Evolutionary conservation across 2,888 invertebrate species (phyloP).

Genomic region (Acheta domesticus): DNA sequence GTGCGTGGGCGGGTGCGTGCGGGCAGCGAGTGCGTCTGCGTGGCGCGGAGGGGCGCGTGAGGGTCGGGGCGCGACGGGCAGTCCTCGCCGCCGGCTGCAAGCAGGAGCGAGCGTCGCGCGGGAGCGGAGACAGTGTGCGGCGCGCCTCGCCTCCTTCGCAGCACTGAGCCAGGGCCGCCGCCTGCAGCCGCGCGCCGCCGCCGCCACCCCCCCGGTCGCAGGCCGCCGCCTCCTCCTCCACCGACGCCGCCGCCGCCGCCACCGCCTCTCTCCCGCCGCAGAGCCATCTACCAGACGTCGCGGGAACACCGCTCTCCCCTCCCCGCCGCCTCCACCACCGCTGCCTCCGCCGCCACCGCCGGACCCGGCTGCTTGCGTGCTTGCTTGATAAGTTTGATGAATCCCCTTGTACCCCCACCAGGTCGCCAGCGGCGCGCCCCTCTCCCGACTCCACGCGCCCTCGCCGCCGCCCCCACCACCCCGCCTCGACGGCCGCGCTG

Average conservation of each 20-base stretch:
- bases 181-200: not conserved
- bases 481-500: not conserved
- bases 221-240: not conserved
- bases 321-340: slow-evolving; percentile 31
- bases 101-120: not conserved
- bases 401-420: slow-evolving; percentile 37
- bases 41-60: not conserved
- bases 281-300: slow-evolving; percentile 21
- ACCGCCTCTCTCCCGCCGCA: not conserved
- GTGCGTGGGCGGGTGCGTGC: too few relatives aligned
- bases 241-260: not conserved
- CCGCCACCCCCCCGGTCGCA: not conserved
- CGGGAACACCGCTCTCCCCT: slow-evolving; percentile 22
- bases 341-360: slow-evolving; percentile 30
- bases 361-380: slow-evolving; percentile 37
- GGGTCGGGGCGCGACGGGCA: not conserved
- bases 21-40: too few relatives aligned
- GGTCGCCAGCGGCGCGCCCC: slow-evolving; percentile 28
- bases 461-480: slow-evolving; percentile 22
- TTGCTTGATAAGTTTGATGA: slow-evolving; percentile 39
- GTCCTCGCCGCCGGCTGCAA: not conserved
- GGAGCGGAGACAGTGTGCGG: not conserved
- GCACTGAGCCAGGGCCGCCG: slow-evolving; percentile 10
- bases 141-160: slow-evolving; percentile 18
- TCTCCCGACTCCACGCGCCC: slow-evolving; percentile 19